Evolutionary conservation across 1,140 invertebrate species (phyloP).

Genomic region (Heliconius hewitsoni): DNA sequence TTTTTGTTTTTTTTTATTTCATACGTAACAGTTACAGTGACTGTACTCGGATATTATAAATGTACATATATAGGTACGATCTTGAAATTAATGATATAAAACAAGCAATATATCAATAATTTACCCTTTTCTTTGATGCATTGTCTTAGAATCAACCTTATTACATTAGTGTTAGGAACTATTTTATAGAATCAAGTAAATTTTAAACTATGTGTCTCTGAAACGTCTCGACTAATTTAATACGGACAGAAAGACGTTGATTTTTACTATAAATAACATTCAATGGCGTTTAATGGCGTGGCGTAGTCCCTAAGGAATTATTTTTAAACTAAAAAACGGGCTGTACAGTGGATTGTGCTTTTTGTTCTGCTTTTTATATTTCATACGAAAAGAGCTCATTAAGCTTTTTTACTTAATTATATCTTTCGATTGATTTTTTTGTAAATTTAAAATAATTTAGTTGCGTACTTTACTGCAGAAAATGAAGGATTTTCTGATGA

Average conservation of each 20-base stretch:
- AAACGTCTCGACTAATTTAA: slow-evolving; percentile 67
- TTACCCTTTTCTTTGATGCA: slow-evolving; percentile 17
- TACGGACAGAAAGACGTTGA: slow-evolving; percentile 57
- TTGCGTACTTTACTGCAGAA: background rate
- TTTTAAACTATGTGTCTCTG: slow-evolving; percentile 11
- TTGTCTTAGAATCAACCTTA: background rate
- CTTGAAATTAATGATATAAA: slow-evolving; percentile 13
- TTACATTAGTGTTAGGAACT: background rate
- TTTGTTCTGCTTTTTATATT: background rate
- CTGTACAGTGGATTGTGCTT: slow-evolving; percentile 1
- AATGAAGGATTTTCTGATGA: background rate
- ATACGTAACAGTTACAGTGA: background rate
- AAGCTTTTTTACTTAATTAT: slow-evolving; percentile 9
- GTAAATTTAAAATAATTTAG: background rate
- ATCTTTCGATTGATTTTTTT: slow-evolving; percentile 5
- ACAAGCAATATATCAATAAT: slow-evolving; percentile 60
- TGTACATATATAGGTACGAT: background rate
- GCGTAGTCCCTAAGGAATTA: slow-evolving; percentile 4
- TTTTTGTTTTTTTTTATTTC: background rate
- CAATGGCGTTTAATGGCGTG: slow-evolving; percentile 53
- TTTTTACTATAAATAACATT: slow-evolving; percentile 63
- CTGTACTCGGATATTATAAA: background rate
- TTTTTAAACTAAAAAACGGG: slow-evolving; percentile 1
- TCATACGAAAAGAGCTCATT: slow-evolving; percentile 10
- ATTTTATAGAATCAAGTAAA: background rate